phyloP scores from a whole-genome alignment of 2,113 vertebrate genomes.

The Polyodon spathula region DNA sequence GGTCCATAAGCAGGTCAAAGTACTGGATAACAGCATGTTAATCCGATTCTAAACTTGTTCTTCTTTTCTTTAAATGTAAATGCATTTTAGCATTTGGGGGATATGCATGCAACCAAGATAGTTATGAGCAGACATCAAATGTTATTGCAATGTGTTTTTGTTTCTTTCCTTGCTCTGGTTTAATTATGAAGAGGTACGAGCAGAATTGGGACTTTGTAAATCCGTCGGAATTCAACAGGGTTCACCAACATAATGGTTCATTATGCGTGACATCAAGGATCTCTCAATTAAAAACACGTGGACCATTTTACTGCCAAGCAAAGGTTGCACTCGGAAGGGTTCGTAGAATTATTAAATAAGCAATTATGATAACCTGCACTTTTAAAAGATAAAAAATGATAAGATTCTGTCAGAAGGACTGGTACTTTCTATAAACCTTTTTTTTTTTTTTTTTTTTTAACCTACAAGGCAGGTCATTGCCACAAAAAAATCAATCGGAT shows the following conservation, averaged over 20 bases:
- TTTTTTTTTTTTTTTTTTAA: constrained; percentile 28
- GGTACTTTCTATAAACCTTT: constrained; percentile 28
- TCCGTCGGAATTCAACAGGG: no score
- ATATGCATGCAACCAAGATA: no score
- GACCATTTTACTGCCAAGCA: constrained; percentile 52
- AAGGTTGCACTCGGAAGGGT: constrained; percentile 45
- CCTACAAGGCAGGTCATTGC: background rate
- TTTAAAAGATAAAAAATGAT: constrained; percentile 67
- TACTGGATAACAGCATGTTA: no score
- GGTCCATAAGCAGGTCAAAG: no score
- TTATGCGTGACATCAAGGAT: constrained; percentile 29
- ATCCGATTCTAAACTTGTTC: no score
- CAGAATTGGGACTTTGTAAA: no score
- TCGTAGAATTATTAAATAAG: constrained; percentile 81
- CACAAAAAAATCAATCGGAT: constrained; percentile 28
- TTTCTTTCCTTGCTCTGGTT: no score
- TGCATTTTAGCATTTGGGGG: no score
- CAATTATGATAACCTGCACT: constrained; percentile 62
- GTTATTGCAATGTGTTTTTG: no score
- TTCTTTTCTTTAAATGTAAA: no score
- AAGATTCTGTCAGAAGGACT: constrained; percentile 50
- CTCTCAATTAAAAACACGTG: constrained; percentile 42
- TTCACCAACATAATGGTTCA: background rate
- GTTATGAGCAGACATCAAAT: no score
- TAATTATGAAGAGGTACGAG: no score